A percentile compares a stretch with the other conserved stretches of the same genome.
These are phyloP conservation scores for Dasyornis broadbenti DNA, from an alignment of 2,113 vertebrate species.

Conservation along the genomic window DNA sequence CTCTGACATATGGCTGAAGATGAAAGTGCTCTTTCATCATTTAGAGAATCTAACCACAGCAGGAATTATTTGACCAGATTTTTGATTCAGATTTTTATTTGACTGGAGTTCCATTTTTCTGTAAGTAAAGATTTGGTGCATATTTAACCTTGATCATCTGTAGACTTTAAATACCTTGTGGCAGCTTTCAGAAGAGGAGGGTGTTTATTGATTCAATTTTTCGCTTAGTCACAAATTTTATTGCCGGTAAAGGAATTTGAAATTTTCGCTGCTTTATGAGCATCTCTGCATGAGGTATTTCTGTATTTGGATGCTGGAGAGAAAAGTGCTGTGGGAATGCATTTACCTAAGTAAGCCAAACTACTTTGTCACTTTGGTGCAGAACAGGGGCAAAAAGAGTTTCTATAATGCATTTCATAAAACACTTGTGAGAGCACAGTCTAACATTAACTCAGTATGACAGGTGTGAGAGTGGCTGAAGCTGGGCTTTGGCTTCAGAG, in stretches of 20 bases:
- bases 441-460: neutral
- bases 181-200: slow-evolving; percentile 6
- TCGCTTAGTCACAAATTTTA: slow-evolving; percentile 32
- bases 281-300: neutral
- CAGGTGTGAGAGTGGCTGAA: neutral
- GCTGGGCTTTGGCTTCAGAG: neutral
- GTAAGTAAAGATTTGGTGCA: neutral
- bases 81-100: neutral
- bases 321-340: neutral
- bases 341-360: neutral
- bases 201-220: slow-evolving; percentile 14
- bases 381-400: neutral
- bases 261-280: neutral
- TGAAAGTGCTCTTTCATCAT: neutral
- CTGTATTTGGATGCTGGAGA: neutral
- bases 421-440: neutral
- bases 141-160: slow-evolving; percentile 15
- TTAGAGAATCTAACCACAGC: neutral
- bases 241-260: slow-evolving; percentile 1
- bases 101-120: neutral
- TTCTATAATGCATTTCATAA: neutral
- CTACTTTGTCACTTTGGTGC: neutral
- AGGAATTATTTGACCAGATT: neutral
- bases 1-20: neutral
- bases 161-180: neutral